Conservation (phyloP, 2,113 vertebrate species). For the Plecotus auritus region DNA sequence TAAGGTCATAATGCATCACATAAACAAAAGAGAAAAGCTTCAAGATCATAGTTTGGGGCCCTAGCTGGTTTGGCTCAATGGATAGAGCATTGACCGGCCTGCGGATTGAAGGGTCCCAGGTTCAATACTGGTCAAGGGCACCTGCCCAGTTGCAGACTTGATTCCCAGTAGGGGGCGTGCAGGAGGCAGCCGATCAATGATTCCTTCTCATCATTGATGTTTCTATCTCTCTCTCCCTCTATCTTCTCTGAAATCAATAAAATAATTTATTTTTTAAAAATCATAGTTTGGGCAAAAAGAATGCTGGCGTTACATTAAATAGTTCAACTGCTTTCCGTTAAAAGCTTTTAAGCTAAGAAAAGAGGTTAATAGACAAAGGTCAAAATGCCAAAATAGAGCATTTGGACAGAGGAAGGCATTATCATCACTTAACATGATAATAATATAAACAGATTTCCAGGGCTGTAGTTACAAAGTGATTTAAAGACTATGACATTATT, state of each 20-base stretch:
- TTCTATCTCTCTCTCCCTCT: too few relatives aligned
- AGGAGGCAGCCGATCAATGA: too few relatives aligned
- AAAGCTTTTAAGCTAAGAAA: neutral
- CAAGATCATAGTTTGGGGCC: slow-evolving; percentile 9
- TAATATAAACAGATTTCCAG: slow-evolving; percentile 25
- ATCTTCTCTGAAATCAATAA: too few relatives aligned
- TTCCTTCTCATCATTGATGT: too few relatives aligned
- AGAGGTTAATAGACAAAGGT: neutral
- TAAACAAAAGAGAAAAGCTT: neutral
- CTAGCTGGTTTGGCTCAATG: too few relatives aligned
- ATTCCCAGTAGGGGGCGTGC: too few relatives aligned
- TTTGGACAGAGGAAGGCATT: neutral
- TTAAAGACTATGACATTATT: neutral
- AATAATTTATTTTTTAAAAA: neutral
- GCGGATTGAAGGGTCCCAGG: too few relatives aligned
- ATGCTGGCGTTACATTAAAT: neutral
- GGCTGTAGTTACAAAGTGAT: neutral
- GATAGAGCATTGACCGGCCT: too few relatives aligned
- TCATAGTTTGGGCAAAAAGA: slow-evolving; percentile 35
- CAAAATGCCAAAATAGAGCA: slow-evolving; percentile 22
- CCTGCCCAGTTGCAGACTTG: too few relatives aligned
- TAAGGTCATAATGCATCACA: neutral
- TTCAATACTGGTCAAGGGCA: too few relatives aligned
- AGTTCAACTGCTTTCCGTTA: neutral
- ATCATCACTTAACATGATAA: neutral